These are phyloP conservation scores for Lottia gigantea DNA, from an alignment of 2,888 invertebrate species.

Conservation along the genomic window DNA sequence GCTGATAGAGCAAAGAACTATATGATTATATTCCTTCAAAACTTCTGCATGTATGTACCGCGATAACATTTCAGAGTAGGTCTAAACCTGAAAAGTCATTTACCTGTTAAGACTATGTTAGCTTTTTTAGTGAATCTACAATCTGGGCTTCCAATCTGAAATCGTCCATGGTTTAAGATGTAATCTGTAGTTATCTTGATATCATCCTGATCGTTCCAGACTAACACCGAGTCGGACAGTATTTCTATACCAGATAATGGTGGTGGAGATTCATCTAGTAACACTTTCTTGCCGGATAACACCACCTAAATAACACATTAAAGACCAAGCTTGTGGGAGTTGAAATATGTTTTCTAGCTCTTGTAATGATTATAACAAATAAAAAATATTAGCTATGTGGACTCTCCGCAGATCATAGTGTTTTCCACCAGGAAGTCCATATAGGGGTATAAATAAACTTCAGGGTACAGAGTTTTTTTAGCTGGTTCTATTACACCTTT, in stretches of 20 bases:
- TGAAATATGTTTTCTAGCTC: too few species aligned
- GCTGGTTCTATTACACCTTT: too few species aligned
- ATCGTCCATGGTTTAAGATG: slow-evolving; percentile 33
- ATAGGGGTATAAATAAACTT: too few species aligned
- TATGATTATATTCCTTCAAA: too few species aligned
- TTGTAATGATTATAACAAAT: too few species aligned
- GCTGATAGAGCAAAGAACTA: too few species aligned
- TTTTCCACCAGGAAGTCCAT: too few species aligned
- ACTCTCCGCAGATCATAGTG: too few species aligned
- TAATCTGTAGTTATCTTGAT: slow-evolving; percentile 26
- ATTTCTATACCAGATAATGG: slow-evolving; percentile 22
- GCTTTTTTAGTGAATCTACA: slow-evolving; percentile 32
- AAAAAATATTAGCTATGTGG: too few species aligned
- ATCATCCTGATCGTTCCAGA: slow-evolving; percentile 27
- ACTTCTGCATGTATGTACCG: too few species aligned
- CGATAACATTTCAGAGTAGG: too few species aligned
- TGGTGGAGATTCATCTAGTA: slow-evolving; percentile 28
- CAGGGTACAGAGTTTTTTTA: too few species aligned
- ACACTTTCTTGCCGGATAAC: slow-evolving; percentile 17
- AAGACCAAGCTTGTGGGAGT: neutral
- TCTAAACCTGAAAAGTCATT: neutral
- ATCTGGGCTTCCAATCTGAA: slow-evolving; percentile 33
- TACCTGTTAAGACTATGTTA: slow-evolving; percentile 32
- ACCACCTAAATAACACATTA: slow-evolving; percentile 9
- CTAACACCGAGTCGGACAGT: slow-evolving; percentile 19